phyloP scores from a whole-genome alignment of 2,113 vertebrate genomes.

The Sebastes fasciatus region DNA sequence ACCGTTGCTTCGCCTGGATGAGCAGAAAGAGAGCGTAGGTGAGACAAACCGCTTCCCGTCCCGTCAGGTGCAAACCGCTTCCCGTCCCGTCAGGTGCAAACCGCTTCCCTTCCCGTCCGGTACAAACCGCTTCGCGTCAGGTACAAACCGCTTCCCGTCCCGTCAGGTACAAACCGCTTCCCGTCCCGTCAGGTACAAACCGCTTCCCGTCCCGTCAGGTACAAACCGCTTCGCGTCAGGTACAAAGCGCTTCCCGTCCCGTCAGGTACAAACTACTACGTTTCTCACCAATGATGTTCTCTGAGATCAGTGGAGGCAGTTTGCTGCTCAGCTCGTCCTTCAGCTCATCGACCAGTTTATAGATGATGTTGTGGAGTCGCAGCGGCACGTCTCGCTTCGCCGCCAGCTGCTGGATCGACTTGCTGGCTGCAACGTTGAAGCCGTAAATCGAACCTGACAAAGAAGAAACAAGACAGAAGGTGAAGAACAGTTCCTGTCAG shows the following conservation, averaged over 20 bases:
- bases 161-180: too few species aligned
- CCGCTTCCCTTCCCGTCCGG: too few species aligned
- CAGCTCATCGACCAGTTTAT: slow-evolving; percentile 91
- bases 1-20: slow-evolving; percentile 90
- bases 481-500: background rate
- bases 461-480: accelerated
- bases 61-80: too few species aligned
- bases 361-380: slow-evolving; percentile 91
- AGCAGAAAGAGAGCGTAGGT: background rate
- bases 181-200: too few species aligned
- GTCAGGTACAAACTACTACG: too few species aligned
- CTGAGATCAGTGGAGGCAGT: slow-evolving; percentile 76
- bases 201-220: too few species aligned
- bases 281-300: slow-evolving; percentile 82
- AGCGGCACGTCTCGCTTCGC: slow-evolving; percentile 86
- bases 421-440: slow-evolving; percentile 89
- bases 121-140: too few species aligned
- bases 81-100: too few species aligned
- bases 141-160: too few species aligned
- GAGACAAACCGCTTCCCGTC: background rate
- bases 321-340: slow-evolving; percentile 88
- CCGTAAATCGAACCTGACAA: slow-evolving; percentile 90
- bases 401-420: slow-evolving; percentile 86
- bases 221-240: too few species aligned
- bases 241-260: too few species aligned